Conservation (phyloP, 2,888 invertebrate species). For the Aphelenchoides bicaudatus region DNA sequence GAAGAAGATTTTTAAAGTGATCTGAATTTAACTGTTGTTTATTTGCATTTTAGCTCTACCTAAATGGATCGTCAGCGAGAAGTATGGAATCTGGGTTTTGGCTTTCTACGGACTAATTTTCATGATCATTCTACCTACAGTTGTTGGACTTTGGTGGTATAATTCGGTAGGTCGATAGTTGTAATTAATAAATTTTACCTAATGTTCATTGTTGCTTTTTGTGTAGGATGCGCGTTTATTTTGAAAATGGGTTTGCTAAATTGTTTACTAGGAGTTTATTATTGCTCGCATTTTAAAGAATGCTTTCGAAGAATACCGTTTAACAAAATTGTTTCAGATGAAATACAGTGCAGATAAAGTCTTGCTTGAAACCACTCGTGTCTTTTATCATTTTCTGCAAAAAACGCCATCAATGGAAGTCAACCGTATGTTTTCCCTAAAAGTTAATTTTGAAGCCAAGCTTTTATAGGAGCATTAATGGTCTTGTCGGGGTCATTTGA, state of each 20-base stretch:
- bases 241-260: too few species aligned
- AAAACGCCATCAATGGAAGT: constrained; percentile 91
- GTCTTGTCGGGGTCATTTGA: constrained; percentile 92
- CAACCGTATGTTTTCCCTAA: constrained; percentile 69
- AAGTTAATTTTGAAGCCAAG: background rate
- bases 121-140: constrained; percentile 82
- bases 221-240: too few species aligned
- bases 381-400: constrained; percentile 91
- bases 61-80: constrained; percentile 98
- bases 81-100: constrained; percentile 92
- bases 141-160: constrained; percentile 96
- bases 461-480: constrained; percentile 74
- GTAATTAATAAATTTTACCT: too few species aligned
- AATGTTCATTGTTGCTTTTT: too few species aligned
- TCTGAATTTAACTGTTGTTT: too few species aligned
- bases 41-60: too few species aligned
- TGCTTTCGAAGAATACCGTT: too few species aligned
- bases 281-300: too few species aligned
- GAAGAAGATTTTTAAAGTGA: too few species aligned
- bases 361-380: constrained; percentile 87
- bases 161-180: constrained; percentile 99
- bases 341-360: constrained; percentile 91
- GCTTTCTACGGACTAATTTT: constrained; percentile 91
- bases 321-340: too few species aligned
- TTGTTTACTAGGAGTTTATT: too few species aligned